Evolutionary conservation across 92 coral and sea anemone species (phyloP).

Genomic region (Parazoanthus swiftii): DNA sequence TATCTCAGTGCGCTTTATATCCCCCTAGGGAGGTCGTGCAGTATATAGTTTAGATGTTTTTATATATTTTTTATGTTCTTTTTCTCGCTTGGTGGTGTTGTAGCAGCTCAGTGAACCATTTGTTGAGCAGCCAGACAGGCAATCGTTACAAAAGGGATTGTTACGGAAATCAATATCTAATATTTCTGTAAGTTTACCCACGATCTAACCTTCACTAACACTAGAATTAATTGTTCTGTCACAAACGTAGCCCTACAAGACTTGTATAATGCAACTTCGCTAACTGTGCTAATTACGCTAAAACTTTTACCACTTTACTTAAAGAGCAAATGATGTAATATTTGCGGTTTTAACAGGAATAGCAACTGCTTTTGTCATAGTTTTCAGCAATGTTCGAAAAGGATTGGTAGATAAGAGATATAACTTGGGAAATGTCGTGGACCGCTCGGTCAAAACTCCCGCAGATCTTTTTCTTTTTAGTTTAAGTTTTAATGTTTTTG

Average conservation of each 20-base stretch:
- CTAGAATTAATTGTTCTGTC: background rate
- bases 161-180: background rate
- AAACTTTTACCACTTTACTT: no score
- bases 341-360: no score
- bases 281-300: background rate
- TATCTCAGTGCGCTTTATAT: no score
- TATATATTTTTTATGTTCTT: background rate
- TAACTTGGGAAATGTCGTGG: no score
- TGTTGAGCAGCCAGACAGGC: background rate
- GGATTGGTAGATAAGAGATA: no score
- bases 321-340: no score
- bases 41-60: no score
- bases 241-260: background rate
- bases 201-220: background rate
- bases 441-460: no score
- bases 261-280: background rate
- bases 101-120: background rate
- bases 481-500: no score
- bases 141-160: background rate
- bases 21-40: no score
- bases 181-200: slow-evolving; percentile 12
- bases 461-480: background rate
- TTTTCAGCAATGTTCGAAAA: no score
- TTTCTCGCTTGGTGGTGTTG: background rate
- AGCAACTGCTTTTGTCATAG: background rate